Percentiles rank a stretch among this genome's conserved stretches.
phyloP scores from a whole-genome alignment of 30 jellyfish, hydroid and myxozoan genomes.

The Nemopilema nomurai region DNA sequence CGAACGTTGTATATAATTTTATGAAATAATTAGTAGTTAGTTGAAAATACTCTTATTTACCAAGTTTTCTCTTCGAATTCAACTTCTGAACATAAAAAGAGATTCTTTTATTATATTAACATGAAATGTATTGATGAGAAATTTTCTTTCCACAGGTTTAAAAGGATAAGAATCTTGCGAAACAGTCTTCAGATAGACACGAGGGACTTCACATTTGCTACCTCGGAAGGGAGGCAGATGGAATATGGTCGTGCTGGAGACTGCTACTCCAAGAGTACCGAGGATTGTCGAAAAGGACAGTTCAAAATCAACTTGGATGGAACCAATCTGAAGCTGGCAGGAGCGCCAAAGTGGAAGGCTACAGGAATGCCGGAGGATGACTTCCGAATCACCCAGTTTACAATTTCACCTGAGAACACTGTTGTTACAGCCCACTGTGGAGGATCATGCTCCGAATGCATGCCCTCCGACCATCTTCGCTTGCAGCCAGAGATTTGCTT shows the following conservation, averaged over 20 bases:
- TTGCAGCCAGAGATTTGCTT: constrained; percentile 75
- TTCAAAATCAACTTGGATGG: constrained; percentile 76
- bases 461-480: constrained; percentile 82
- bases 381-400: constrained; percentile 84
- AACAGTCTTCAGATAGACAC: constrained; percentile 50
- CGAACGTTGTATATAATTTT: no score
- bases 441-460: constrained; percentile 93
- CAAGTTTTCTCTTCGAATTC: no score
- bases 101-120: no score
- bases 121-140: no score
- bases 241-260: constrained; percentile 94
- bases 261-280: constrained; percentile 85
- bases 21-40: no score
- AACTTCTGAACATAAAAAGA: no score
- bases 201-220: constrained; percentile 67
- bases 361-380: constrained; percentile 86
- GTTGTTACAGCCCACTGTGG: constrained; percentile 89
- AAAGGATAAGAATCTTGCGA: constrained; percentile 68
- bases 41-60: no score
- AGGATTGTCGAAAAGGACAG: constrained; percentile 93
- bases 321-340: constrained; percentile 60
- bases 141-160: constrained; percentile 60
- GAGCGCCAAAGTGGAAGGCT: constrained; percentile 78
- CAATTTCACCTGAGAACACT: constrained; percentile 58
- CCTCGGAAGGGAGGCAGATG: constrained; percentile 70